Base-by-base conservation (phyloP, 2,113 vertebrate species). In the Zingel zingel region DNA sequence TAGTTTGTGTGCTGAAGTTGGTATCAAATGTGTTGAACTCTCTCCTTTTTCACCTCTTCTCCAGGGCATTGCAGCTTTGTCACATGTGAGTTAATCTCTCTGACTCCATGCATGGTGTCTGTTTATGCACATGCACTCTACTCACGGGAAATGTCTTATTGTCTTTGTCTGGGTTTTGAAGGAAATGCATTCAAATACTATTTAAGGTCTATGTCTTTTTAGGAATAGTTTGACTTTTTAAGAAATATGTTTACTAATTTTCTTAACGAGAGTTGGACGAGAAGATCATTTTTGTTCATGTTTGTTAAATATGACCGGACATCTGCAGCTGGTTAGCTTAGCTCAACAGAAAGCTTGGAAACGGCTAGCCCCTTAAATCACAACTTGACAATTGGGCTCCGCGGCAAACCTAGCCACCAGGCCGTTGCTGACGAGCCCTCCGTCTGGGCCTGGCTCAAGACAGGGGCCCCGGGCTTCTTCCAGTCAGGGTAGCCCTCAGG, bases 61-160 rank as follows among this genome's bases (percentile, higher is more conserved):
- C 65, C 86, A 95, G 94, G 91, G 77, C 77, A 86, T 5, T 63
- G 89, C 91, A 72, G 91, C 91, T 76, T 89, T 95, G 70, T 93
- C 92, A 86, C 94, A 95, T 92, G 94, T 95, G 93, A 95, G 94
- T 95, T 86, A 1, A 87, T 83, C 50, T 50, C 62, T 79, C 71
- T 50, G 71, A 58, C 36, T 62, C 64, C 56, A 73, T 77, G 43
- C 65, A 70, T 72, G 71, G 63, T 53, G 53, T 75, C 48, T 23
- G 19, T 81, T 54, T 65, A 33, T 66, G 16, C 66, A 23, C 71
- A 56, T 61, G 9, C 51, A 65, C 36, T 36, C 18, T 77, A 90
- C 88, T 92, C 92, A 89, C 81, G 47, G 7, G n/a, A 73, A 66
- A 36, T 0, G 1, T 62, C n/a, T 25, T 23, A 1, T 62, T 75